Evolutionary conservation across 2,888 invertebrate species (phyloP).

Genomic region (Leucophenga maculata): DNA sequence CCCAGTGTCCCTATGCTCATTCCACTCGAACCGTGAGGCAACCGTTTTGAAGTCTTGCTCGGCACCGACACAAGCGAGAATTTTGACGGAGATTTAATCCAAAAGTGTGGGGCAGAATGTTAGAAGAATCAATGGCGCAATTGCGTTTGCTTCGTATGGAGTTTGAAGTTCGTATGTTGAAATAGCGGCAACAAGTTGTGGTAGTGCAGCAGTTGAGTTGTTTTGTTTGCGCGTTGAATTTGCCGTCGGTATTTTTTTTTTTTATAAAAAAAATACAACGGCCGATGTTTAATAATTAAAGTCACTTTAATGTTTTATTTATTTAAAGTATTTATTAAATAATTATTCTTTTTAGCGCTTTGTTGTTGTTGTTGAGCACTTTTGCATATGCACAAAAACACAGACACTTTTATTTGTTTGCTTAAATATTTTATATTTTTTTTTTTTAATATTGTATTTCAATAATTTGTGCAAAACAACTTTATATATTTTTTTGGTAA

Average conservation of each 20-base stretch:
- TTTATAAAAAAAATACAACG: neutral
- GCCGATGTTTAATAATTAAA: too few species aligned
- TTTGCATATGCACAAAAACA: neutral
- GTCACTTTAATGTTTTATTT: too few species aligned
- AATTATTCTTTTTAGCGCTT: neutral
- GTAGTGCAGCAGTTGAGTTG: too few species aligned
- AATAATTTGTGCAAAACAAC: slow-evolving; percentile 10
- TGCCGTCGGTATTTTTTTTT: slow-evolving; percentile 22
- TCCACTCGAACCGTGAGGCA: slow-evolving; percentile 73
- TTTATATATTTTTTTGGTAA: neutral
- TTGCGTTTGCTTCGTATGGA: too few species aligned
- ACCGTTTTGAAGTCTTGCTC: slow-evolving; percentile 71
- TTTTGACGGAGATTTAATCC: slow-evolving; percentile 3
- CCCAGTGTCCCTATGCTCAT: slow-evolving; percentile 73
- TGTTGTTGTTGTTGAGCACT: neutral
- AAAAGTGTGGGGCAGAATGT: too few species aligned
- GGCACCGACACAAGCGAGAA: slow-evolving; percentile 52
- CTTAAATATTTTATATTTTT: neutral
- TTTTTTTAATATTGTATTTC: neutral
- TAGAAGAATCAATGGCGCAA: too few species aligned
- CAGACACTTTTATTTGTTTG: neutral
- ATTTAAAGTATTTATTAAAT: neutral
- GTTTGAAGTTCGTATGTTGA: too few species aligned
- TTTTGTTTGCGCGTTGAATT: too few species aligned
- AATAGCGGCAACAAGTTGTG: too few species aligned